These are phyloP conservation scores for Parauchenoglanis ngamensis DNA, from an alignment of 2,797 vertebrate species.

Conservation along the genomic window DNA sequence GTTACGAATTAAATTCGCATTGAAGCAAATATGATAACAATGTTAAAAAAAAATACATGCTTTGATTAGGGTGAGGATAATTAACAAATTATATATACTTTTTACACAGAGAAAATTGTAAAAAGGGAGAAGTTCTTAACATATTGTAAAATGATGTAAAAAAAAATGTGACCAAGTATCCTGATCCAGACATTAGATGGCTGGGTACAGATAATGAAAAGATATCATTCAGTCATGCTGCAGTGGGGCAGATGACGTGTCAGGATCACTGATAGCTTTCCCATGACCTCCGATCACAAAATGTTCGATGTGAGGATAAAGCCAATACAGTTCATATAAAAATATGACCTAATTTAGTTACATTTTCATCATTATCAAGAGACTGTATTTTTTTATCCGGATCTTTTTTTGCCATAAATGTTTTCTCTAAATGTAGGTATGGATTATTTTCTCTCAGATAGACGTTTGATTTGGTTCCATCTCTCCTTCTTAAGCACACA, in stretches of 20 bases:
- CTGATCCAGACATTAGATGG: neutral
- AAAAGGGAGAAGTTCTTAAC: neutral
- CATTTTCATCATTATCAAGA: neutral
- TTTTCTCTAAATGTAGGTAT: conserved; percentile 4
- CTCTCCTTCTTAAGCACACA: conserved; percentile 44
- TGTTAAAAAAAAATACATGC: neutral
- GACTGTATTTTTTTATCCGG: neutral
- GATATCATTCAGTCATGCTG: neutral
- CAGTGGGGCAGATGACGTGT: neutral
- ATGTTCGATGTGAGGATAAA: neutral
- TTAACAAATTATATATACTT: neutral
- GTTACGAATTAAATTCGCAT: neutral
- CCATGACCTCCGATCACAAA: neutral
- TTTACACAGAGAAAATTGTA: neutral
- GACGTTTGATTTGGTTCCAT: conserved; percentile 33
- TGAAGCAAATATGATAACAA: neutral
- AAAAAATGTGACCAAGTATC: neutral
- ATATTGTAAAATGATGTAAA: neutral
- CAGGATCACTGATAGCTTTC: neutral
- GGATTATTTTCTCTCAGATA: conserved; percentile 13
- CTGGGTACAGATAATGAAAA: neutral
- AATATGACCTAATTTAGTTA: neutral
- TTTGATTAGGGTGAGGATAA: neutral
- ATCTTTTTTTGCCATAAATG: conserved; percentile 7
- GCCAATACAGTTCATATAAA: neutral